A percentile compares a stretch with the other conserved stretches of the same genome.
phyloP scores from a whole-genome alignment of 2,797 vertebrate species.

The Oreonectes daqikongensis region DNA sequence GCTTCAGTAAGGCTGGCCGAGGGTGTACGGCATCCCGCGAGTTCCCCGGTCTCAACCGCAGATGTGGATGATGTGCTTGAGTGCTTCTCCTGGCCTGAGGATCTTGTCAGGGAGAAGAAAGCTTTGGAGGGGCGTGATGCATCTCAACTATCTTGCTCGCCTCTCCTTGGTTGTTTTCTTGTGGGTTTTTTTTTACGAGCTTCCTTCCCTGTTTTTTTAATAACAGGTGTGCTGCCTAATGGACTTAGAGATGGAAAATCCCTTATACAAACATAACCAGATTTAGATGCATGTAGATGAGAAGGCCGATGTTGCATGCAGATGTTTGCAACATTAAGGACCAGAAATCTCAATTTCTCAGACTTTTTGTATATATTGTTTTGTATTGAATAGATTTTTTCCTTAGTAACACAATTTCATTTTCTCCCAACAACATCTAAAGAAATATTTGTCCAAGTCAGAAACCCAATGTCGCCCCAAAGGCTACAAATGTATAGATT shows the following conservation, averaged over 20 bases:
- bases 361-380: neutral
- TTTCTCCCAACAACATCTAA: conserved; percentile 22
- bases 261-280: neutral
- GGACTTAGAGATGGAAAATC: conserved; percentile 1
- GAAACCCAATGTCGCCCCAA: conserved; percentile 32
- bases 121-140: conserved; percentile 8
- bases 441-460: conserved; percentile 27
- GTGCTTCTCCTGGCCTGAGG: conserved; percentile 11
- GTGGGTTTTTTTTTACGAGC: neutral
- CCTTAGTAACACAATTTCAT: conserved; percentile 1
- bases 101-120: neutral
- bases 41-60: conserved; percentile 57
- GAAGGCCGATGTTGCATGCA: neutral
- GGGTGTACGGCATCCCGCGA: neutral
- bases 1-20: neutral
- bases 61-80: conserved; percentile 65
- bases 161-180: conserved; percentile 5
- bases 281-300: conserved; percentile 34
- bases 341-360: neutral
- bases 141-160: conserved; percentile 23
- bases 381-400: neutral
- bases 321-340: neutral
- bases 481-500: conserved; percentile 40
- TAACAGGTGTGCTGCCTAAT: conserved; percentile 48
- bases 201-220: conserved; percentile 42